Base-by-base conservation (phyloP, 2,113 vertebrate genomes). In the Taxidea taxus region DNA sequence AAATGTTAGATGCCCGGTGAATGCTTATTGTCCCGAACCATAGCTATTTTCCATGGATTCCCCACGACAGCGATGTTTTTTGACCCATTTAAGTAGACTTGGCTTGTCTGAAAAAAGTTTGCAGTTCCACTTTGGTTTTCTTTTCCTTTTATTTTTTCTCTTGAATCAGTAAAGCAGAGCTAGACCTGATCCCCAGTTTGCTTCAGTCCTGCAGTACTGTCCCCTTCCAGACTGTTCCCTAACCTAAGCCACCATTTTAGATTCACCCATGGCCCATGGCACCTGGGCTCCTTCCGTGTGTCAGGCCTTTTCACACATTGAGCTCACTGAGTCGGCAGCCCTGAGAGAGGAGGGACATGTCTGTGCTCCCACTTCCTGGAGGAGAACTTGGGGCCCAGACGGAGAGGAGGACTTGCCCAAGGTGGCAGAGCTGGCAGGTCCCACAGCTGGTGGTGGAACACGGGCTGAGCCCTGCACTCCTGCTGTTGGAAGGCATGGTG, bases 201-300 rank as follows among this genome's bases (percentile, higher is more conserved):
- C 85, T 66, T 27, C 66, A 20, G 21, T 68, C 56, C 34, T 58
- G 0, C 49, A 4, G 0, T 21, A 31, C 21, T 44, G 16, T 20
- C 49, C 44, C 60, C 47, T 51, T 70, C 58, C 85, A 68, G 44
- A 21, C 3, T 2, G 0, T 18, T 23, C 78, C 77, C 90, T 66
- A 27, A 34, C 27, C 4, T 16, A 10, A 68, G n/a, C 39, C 39
- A 21, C 77, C 25, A 1, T 83, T 68, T 34, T 25, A 3, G 11
- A 34, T 15, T 39, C 6, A 34, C 39, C 58, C 18, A 1, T 0
- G 2, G 2, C 0, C 0, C 20, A 54, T 18, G 51, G 51, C 51
- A 54, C 77, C 3, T 8, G 75, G 2, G 18, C 47, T 9, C n/a
- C 68, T 84, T 20, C 90, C 37, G 0, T 6, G 5, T 39, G 25